phyloP scores from a whole-genome alignment of 2,113 vertebrate genomes.

The Oxyruncus cristatus region DNA sequence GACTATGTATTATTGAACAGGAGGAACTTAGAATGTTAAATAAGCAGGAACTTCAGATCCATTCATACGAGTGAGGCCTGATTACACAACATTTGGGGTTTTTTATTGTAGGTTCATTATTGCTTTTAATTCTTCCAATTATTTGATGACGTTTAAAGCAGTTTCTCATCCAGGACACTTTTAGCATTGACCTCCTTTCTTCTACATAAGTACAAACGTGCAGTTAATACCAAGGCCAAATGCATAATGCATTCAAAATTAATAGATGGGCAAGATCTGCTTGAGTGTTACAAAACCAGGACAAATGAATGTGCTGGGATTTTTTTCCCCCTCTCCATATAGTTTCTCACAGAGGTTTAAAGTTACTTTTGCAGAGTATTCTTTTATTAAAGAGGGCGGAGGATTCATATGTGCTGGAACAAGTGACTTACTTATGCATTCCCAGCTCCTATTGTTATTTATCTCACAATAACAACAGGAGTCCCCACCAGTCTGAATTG shows the following conservation, averaged over 20 bases:
- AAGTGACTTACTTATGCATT: neutral
- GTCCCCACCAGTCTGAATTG: neutral
- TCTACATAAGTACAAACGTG: neutral
- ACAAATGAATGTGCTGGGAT: neutral
- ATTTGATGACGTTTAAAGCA: neutral
- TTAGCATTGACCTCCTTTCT: neutral
- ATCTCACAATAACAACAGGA: neutral
- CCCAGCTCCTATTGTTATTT: neutral
- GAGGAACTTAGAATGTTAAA: neutral
- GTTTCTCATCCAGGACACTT: neutral
- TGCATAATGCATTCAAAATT: neutral
- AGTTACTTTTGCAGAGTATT: neutral
- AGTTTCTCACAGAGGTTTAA: neutral
- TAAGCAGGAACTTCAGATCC: neutral
- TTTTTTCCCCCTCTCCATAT: neutral
- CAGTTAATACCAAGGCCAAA: neutral
- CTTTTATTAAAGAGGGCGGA: neutral
- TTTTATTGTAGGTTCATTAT: neutral
- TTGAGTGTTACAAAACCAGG: neutral
- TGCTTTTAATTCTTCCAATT: slow-evolving; percentile 12
- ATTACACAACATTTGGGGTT: neutral
- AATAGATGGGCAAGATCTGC: neutral
- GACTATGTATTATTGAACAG: slow-evolving; percentile 13
- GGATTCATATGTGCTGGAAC: neutral
- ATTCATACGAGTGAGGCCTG: neutral